phyloP scores from a whole-genome alignment of 1,140 invertebrate genomes.

The Helicorthomorpha holstii region DNA sequence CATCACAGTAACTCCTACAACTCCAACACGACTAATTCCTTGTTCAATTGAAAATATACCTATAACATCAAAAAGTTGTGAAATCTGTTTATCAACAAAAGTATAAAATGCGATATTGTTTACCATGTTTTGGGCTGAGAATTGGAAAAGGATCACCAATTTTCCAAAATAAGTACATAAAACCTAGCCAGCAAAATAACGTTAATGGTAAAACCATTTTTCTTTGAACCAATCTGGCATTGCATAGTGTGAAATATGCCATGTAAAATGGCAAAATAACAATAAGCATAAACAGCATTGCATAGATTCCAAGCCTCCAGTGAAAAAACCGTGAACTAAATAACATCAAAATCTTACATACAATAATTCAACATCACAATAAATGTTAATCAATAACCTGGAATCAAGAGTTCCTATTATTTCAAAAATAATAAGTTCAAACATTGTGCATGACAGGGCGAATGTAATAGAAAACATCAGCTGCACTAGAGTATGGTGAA shows the following conservation, averaged over 20 bases:
- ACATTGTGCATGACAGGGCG: constrained; percentile 96
- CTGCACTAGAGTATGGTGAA: constrained; percentile 82
- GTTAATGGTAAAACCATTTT: constrained; percentile 65
- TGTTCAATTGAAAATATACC: constrained; percentile 44
- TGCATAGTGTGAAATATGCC: constrained; percentile 83
- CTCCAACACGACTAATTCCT: constrained; percentile 85
- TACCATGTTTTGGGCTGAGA: constrained; percentile 73
- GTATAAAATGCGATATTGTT: constrained; percentile 52
- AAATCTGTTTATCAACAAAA: neutral
- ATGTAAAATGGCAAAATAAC: constrained; percentile 95
- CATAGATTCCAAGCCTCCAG: constrained; percentile 84
- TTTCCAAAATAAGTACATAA: constrained; percentile 96
- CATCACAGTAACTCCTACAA: constrained; percentile 99
- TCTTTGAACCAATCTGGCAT: constrained; percentile 63
- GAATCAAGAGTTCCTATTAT: constrained; percentile 83
- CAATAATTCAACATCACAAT: constrained; percentile 3
- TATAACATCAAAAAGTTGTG: constrained; percentile 14
- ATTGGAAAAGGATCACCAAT: constrained; percentile 98
- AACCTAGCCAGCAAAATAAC: constrained; percentile 68
- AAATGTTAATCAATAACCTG: constrained; percentile 31
- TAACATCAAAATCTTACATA: constrained; percentile 7
- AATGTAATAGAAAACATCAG: constrained; percentile 95
- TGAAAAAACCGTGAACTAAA: constrained; percentile 84
- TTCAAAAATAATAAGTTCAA: constrained; percentile 99
- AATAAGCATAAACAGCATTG: constrained; percentile 85